Percentiles rank a stretch among this genome's conserved stretches.
phyloP scores from a whole-genome alignment of 1,140 invertebrate species.

The Paraescarpia echinospica region DNA sequence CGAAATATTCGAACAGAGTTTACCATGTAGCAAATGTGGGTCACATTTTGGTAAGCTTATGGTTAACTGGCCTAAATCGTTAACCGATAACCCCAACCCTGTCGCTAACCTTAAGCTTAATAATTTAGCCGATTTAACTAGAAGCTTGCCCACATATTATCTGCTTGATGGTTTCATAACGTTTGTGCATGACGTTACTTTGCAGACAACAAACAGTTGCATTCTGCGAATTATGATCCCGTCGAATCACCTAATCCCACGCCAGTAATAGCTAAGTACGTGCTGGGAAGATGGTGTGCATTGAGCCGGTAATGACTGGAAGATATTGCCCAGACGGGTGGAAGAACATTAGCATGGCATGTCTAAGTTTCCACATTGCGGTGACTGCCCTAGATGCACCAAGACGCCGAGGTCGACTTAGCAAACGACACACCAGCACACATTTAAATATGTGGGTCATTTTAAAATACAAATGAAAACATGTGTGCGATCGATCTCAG shows the following conservation, averaged over 20 bases:
- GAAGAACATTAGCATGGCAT: not conserved
- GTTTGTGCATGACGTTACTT: not conserved
- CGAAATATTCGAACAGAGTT: no score
- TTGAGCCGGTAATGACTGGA: not conserved
- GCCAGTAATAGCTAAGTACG: not conserved
- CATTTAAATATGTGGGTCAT: not conserved
- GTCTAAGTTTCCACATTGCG: not conserved
- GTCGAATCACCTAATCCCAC: not conserved
- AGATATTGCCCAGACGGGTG: not conserved
- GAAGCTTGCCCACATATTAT: no score
- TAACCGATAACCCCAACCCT: no score
- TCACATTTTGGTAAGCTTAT: not conserved
- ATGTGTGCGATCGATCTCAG: not conserved
- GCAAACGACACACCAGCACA: not conserved
- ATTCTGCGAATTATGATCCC: not conserved
- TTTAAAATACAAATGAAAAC: not conserved
- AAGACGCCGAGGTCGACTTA: not conserved
- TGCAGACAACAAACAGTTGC: not conserved
- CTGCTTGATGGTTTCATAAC: not conserved
- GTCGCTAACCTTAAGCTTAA: no score
- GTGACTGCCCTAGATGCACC: not conserved
- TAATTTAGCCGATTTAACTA: no score
- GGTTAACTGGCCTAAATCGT: no score
- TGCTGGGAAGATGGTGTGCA: not conserved
- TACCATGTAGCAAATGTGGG: not conserved